These are phyloP conservation scores for Drosophila cognata DNA, from an alignment of 2,888 invertebrate genomes.

Conservation along the genomic window DNA sequence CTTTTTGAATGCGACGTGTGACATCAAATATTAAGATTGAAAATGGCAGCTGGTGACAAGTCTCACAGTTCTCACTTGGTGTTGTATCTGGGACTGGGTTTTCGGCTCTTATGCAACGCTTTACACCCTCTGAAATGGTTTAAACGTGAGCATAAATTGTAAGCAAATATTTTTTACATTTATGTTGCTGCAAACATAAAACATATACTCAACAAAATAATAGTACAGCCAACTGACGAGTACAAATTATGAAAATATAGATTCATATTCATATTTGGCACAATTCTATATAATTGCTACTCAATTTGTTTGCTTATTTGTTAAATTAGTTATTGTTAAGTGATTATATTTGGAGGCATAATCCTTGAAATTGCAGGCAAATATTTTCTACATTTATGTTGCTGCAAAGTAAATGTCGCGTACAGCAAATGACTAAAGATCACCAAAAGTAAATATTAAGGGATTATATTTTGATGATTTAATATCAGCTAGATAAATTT, in stretches of 20 bases:
- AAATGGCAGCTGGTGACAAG: slow-evolving; percentile 72
- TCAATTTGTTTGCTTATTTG: background rate
- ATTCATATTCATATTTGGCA: background rate
- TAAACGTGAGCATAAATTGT: slow-evolving; percentile 35
- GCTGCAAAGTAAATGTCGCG: background rate
- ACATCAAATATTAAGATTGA: slow-evolving; percentile 81
- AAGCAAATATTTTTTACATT: background rate
- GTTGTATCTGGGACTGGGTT: slow-evolving; percentile 16
- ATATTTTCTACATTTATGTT: background rate
- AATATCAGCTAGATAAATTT: background rate
- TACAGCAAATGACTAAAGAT: background rate
- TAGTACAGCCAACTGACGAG: background rate
- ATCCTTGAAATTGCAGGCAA: slow-evolving; percentile 12
- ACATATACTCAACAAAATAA: background rate
- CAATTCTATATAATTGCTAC: background rate
- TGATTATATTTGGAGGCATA: slow-evolving; percentile 18
- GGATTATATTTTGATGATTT: background rate
- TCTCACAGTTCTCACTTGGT: slow-evolving; percentile 35
- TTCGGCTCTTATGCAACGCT: slow-evolving; percentile 21
- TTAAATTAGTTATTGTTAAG: background rate
- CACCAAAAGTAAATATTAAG: background rate
- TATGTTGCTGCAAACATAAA: background rate
- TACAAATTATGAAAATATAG: background rate
- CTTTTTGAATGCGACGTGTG: slow-evolving; percentile 54
- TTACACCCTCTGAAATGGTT: slow-evolving; percentile 45